Evolutionary conservation across 2,888 invertebrate species (phyloP), one percentile per base, ranked within the genome.

Genomic region (Drosophila atripex): DNA sequence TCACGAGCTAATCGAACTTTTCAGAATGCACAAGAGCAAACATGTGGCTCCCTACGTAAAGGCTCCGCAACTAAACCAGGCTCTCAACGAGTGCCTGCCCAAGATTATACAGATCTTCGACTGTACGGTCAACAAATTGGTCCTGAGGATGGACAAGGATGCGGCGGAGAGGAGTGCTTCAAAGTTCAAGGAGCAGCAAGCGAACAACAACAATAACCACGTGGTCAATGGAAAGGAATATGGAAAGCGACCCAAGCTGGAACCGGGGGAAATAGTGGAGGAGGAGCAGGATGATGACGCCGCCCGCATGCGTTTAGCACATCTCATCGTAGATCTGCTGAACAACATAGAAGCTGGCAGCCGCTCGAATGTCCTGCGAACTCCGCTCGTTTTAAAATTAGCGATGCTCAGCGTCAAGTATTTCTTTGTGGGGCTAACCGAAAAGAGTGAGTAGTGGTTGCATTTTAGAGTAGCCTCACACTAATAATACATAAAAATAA

Each of bases 321-420:
- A 94, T 84, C 92, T 93, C 6, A 93, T 94, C 43, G 93, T 93
- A 0, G 93, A 94, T 90, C 91, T 95, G 45, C 86, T 96, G 18
- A 94, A 95, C 76, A 92, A 93, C 46, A 93, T 95, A 39, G 94
- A 94, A 76, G 92, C 94, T 73, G 94, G 95, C 0, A 93, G 93
- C 0, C 93, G 92, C 0, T 92, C 92, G 49, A 92, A 93, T 38
- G 93, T 93, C 14, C 93, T 94, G 11, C 93, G 94, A 0, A 94
- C 94, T 41, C 93, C 95, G 1, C 32, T 89, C 75, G 79, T 91
- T 14, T 90, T 96, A 18, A 95, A 95, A 90, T 92, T 96, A 14
- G 94, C 95, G 0, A 93, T 94, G 73, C 94, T 95, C 0, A 94
- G 94, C 6, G 94, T 95, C 3, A 94, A 94, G 79, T 96, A 96